These are phyloP conservation scores for Gasteruption jaculator DNA, from an alignment of 2,888 invertebrate genomes.

Conservation along the genomic window DNA sequence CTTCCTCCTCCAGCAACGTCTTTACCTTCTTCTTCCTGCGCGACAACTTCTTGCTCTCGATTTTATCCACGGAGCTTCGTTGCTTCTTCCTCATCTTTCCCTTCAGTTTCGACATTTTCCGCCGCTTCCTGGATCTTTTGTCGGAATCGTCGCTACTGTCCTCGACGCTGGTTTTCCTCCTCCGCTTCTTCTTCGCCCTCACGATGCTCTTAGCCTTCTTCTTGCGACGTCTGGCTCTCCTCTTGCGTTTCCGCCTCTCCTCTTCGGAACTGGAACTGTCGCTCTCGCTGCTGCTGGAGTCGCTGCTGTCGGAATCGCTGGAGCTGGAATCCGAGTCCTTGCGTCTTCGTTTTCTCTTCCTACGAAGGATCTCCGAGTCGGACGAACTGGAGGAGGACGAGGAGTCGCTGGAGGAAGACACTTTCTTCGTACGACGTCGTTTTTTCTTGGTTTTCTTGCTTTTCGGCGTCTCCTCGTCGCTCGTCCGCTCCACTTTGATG, in stretches of 20 bases:
- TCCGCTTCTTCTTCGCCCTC: slow-evolving; percentile 36
- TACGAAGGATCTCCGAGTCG: slow-evolving; percentile 29
- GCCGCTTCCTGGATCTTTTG: slow-evolving; percentile 17
- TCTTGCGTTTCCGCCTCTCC: slow-evolving; percentile 30
- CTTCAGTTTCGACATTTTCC: slow-evolving; percentile 19
- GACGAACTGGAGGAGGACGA: slow-evolving; percentile 32
- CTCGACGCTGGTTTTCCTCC: slow-evolving; percentile 30
- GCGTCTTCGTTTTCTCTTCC: slow-evolving; percentile 21
- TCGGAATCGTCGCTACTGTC: slow-evolving; percentile 42
- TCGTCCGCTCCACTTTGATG: slow-evolving; percentile 40
- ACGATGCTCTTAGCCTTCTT: slow-evolving; percentile 35
- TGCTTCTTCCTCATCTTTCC: slow-evolving; percentile 25
- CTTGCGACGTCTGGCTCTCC: slow-evolving; percentile 29
- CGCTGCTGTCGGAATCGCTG: slow-evolving; percentile 38
- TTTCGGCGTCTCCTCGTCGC: slow-evolving; percentile 30
- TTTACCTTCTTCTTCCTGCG: slow-evolving; percentile 19
- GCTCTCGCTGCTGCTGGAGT: slow-evolving; percentile 35
- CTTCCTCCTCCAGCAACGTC: slow-evolving; percentile 23
- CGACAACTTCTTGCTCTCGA: slow-evolving; percentile 1
- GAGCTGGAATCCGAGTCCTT: slow-evolving; percentile 29
- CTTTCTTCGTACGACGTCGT: slow-evolving; percentile 24
- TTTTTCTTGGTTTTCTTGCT: slow-evolving; percentile 27
- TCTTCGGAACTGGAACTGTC: slow-evolving; percentile 33
- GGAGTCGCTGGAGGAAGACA: slow-evolving; percentile 34
- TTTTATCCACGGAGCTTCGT: slow-evolving; percentile 1